These are phyloP conservation scores for Drosophila takahashii DNA, from an alignment of 1,140 invertebrate species.

Conservation along the genomic window DNA sequence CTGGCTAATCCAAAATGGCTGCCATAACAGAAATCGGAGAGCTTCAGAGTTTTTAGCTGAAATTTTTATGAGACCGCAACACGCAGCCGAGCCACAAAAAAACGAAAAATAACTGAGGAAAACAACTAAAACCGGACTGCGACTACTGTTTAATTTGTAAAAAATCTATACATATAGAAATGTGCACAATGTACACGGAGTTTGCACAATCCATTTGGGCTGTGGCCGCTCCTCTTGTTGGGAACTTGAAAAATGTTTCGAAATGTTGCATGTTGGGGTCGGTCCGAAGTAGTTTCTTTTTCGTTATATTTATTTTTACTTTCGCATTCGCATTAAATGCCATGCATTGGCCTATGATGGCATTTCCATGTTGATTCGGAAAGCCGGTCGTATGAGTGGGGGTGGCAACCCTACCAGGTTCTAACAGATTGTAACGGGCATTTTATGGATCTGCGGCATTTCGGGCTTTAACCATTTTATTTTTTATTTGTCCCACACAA, in stretches of 20 bases:
- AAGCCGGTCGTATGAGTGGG: slow-evolving; percentile 6
- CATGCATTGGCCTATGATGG: slow-evolving; percentile 63
- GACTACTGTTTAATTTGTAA: slow-evolving; percentile 79
- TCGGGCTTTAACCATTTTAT: not conserved
- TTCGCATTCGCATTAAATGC: slow-evolving; percentile 57
- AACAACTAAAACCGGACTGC: slow-evolving; percentile 61
- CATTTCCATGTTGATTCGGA: slow-evolving; percentile 67
- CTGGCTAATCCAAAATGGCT: slow-evolving; percentile 68
- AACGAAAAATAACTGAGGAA: slow-evolving; percentile 5
- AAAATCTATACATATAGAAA: slow-evolving; percentile 32
- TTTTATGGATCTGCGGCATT: slow-evolving; percentile 35
- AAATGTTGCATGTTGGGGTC: slow-evolving; percentile 46
- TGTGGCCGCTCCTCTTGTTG: slow-evolving; percentile 24
- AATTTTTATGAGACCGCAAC: slow-evolving; percentile 75
- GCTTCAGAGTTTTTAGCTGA: slow-evolving; percentile 47
- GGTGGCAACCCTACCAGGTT: slow-evolving; percentile 9
- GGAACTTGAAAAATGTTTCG: slow-evolving; percentile 59
- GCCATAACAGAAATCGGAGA: slow-evolving; percentile 49
- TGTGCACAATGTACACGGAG: slow-evolving; percentile 18
- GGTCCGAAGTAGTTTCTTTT: slow-evolving; percentile 23
- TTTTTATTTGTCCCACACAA: slow-evolving; percentile 13
- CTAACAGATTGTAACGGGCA: slow-evolving; percentile 32
- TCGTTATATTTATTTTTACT: slow-evolving; percentile 34
- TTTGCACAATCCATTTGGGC: slow-evolving; percentile 34
- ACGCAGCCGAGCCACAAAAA: slow-evolving; percentile 47